Evolutionary conservation across 2,797 vertebrate genomes (phyloP), one percentile per base, ranked within the genome.

Genomic region (Percopsis omiscomaycus): DNA sequence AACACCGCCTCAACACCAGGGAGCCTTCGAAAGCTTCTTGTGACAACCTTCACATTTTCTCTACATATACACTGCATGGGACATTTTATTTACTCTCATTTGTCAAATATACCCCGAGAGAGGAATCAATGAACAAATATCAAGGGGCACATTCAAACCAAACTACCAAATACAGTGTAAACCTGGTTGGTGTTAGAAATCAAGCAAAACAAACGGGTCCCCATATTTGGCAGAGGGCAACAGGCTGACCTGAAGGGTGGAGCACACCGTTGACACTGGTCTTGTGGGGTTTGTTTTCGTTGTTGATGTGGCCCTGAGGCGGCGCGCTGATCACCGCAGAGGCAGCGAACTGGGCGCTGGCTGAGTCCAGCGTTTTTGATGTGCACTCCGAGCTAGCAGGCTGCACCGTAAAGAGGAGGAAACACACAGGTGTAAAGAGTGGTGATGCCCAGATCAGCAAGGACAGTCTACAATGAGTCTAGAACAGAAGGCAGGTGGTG

Each of bases 261-360:
- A 94, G 86, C 71, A 94, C 86, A 71, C 95, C 95, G 0, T 97
- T 97, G 63, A 95, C 78, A 55, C 69, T 92, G 80, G 82, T 86
- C 55, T 66, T 75, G 89, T 94, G 93, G 80, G 88, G 82, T 77
- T 88, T 84, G 84, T 74, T 93, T 61, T 93, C 94, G 49, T 94
- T 93, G 92, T 92, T 94, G 32, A 89, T 37, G 54, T 77, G 93
- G 52, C 90, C 76, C 0, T 88, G 89, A 67, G 85, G 88, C 14
- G 93, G 89, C 3, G 93, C 89, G 72, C 92, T 95, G 67, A 97
- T 90, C 83, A 97, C 95, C 58, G 95, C 95, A 0, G 95, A 97
- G 27, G 95, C 96, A 83, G 96, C 96, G 85, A 97, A 96, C 84
- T 95, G 95, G 87, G 95, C 96, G 6, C 95, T 95, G 85, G 95